A percentile compares a stretch with the other conserved stretches of the same genome.
These are phyloP conservation scores for Cerceris ruficornis DNA, from an alignment of 2,888 invertebrate genomes.

Conservation along the genomic window DNA sequence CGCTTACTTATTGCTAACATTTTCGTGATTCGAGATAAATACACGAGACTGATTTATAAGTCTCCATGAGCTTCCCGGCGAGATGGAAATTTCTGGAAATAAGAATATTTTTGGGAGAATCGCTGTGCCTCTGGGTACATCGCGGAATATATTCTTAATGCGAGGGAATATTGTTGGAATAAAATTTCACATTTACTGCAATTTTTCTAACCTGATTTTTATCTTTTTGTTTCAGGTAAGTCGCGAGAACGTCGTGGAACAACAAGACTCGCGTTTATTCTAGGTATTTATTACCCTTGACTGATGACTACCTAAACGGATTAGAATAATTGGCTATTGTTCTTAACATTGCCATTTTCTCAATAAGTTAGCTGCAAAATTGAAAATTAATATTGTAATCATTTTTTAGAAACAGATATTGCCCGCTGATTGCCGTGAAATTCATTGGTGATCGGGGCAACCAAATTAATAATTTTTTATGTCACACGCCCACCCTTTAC, in stretches of 20 bases:
- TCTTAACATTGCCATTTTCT: neutral
- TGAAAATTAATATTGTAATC: no score
- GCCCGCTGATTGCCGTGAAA: no score
- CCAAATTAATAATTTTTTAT: no score
- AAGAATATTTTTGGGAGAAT: no score
- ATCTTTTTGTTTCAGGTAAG: conserved; percentile 39
- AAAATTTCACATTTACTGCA: neutral
- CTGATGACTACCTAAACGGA: no score
- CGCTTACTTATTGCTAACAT: conserved; percentile 26
- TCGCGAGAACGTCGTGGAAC: conserved; percentile 4
- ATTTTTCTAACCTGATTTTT: conserved; percentile 8
- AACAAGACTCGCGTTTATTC: neutral
- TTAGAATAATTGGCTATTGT: no score
- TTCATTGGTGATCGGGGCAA: no score
- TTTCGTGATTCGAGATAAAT: conserved; percentile 8
- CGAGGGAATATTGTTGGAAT: neutral
- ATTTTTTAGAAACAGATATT: no score
- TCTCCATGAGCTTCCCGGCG: conserved; percentile 10
- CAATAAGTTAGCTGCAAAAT: neutral
- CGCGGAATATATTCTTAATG: neutral
- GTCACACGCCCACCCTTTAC: no score
- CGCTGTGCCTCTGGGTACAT: neutral
- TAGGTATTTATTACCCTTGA: neutral
- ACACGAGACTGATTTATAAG: conserved; percentile 20
- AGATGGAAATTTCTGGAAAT: neutral